Conservation (phyloP, 2,113 vertebrate species). For the Rhizomys pruinosus region DNA sequence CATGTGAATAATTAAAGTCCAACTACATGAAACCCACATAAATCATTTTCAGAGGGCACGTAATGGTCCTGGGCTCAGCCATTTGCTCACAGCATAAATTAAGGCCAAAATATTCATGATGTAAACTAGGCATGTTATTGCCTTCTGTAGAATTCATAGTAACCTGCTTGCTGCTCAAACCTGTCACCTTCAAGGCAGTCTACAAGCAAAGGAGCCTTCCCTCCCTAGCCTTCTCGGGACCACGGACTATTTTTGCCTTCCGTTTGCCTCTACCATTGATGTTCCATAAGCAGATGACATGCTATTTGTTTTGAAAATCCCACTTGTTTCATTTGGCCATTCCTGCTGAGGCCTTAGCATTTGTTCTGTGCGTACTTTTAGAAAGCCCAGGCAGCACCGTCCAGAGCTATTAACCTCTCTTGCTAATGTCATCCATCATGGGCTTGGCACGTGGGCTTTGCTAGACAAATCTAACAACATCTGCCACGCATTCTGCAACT, state of each 20-base stretch:
- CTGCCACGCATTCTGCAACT: conserved; percentile 85
- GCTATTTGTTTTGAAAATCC: conserved; percentile 62
- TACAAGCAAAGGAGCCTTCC: conserved; percentile 3
- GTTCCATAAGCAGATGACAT: neutral
- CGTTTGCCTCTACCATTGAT: neutral
- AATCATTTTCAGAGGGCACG: conserved; percentile 81
- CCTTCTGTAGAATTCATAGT: conserved; percentile 62
- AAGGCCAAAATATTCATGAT: conserved; percentile 80
- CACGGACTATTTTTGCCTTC: neutral
- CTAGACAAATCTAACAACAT: conserved; percentile 88
- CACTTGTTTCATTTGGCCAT: conserved; percentile 62
- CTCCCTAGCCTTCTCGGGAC: neutral
- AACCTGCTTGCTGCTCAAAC: conserved; percentile 57
- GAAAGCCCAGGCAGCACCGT: conserved; percentile 42
- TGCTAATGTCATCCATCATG: conserved; percentile 69
- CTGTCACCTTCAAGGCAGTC: conserved; percentile 40
- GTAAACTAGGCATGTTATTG: conserved; percentile 62
- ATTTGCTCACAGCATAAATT: conserved; percentile 74
- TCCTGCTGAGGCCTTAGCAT: conserved; percentile 50
- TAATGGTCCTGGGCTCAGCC: conserved; percentile 79
- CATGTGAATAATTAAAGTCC: conserved; percentile 88
- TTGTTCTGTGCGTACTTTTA: conserved; percentile 64
- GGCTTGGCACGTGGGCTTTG: conserved; percentile 82
- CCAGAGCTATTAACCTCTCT: conserved; percentile 81
- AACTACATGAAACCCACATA: conserved; percentile 83